Conservation (phyloP, 1,140 invertebrate species). For the Colletes latitarsis region DNA sequence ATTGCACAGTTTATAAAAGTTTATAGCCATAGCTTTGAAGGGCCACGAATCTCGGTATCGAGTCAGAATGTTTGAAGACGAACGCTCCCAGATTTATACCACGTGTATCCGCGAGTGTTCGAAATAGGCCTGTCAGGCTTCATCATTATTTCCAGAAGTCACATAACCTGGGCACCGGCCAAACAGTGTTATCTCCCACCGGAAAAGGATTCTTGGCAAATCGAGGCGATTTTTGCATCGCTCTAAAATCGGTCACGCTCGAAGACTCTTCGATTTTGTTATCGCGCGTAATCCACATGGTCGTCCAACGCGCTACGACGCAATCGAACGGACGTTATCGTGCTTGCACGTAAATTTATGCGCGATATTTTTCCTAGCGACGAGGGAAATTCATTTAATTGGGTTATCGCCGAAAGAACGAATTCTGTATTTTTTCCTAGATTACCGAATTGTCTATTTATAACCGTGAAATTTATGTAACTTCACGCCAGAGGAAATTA, state of each 20-base stretch:
- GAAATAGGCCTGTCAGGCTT: constrained; percentile 49
- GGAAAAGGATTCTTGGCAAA: constrained; percentile 6
- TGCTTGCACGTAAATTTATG: neutral
- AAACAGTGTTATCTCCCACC: neutral
- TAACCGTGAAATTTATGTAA: constrained; percentile 40
- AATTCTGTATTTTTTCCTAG: neutral
- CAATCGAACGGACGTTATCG: neutral
- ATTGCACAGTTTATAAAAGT: too few relatives aligned
- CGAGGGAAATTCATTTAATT: too few relatives aligned
- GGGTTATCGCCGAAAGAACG: neutral
- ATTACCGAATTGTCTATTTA: constrained; percentile 16
- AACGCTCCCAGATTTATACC: constrained; percentile 27
- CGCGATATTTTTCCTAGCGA: neutral
- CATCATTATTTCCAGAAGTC: constrained; percentile 36
- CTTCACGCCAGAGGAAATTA: constrained; percentile 38
- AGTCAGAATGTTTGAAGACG: neutral
- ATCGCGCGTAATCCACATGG: neutral
- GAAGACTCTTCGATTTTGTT: neutral
- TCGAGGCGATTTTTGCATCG: neutral
- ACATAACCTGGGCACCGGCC: constrained; percentile 24
- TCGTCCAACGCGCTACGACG: neutral
- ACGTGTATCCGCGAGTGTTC: constrained; percentile 20
- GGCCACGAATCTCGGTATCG: neutral
- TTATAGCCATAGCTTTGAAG: neutral
- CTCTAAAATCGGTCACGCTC: neutral